These are phyloP conservation scores for Metalampra italica DNA, from an alignment of 2,888 invertebrate genomes.

Conservation along the genomic window DNA sequence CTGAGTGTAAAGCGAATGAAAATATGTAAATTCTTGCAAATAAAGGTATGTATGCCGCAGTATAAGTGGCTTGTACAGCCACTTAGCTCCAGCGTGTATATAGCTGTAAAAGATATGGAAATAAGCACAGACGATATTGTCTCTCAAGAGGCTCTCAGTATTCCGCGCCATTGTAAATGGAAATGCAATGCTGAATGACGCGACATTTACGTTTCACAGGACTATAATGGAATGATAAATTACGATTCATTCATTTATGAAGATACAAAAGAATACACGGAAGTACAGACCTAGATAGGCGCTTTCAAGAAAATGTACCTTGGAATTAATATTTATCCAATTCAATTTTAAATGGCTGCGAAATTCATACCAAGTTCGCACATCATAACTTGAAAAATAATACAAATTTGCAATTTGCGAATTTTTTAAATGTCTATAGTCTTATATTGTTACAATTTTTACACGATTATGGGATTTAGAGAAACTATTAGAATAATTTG, in stretches of 20 bases:
- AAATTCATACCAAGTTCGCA: too few relatives aligned
- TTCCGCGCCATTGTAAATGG: background rate
- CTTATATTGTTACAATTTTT: too few relatives aligned
- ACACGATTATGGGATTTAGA: too few relatives aligned
- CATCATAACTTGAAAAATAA: too few relatives aligned
- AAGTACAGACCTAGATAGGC: too few relatives aligned
- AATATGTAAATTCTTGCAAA: background rate
- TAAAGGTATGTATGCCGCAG: background rate
- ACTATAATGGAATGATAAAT: background rate
- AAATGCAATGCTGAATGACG: background rate
- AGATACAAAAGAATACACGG: too few relatives aligned
- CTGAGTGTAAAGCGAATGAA: background rate
- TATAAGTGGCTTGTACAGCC: background rate
- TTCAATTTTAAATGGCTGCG: too few relatives aligned
- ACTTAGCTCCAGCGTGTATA: background rate
- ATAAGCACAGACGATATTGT: slow-evolving; percentile 1
- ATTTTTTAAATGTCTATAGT: too few relatives aligned
- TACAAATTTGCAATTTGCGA: too few relatives aligned
- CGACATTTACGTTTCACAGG: background rate
- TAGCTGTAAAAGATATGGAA: background rate
- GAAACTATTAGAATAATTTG: too few relatives aligned
- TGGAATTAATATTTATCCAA: too few relatives aligned
- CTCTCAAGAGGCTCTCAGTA: slow-evolving; percentile 1
- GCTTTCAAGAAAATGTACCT: too few relatives aligned
- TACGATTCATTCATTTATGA: background rate